Base-by-base conservation (phyloP, 2,797 vertebrate species). In the Melanotaenia maccullochi region DNA sequence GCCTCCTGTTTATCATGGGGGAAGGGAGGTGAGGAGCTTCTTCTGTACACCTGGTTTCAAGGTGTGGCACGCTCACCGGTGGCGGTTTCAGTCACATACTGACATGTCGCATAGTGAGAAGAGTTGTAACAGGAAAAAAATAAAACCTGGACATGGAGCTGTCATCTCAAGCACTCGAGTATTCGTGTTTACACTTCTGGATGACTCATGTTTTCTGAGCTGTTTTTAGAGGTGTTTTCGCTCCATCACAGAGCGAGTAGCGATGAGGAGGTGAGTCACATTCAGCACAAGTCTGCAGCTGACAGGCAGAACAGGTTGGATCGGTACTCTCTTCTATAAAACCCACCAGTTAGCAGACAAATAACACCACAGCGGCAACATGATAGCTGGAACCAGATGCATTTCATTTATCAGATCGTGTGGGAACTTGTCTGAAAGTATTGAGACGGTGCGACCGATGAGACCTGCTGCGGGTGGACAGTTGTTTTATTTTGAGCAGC, bases 1-100 rank as follows among this genome's bases (percentile, higher is more conserved):
- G 64, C 68, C 65, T 51, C 76, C 40, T 79, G 83, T 75, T 76
- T 63, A 51, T 62, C 1, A 11, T 32, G 1, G 61, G 80, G 78
- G 87, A 78, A 72, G 80, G 78, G 87, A 78, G 16, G 63, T n/a
- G 54, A 35, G 58, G 42, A 25, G 70, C 60, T 64, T 20, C 32
- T 51, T 51, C 68, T 18, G 33, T n/a, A 30, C 3, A 14, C 62
- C 44, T 33, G 74, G 91, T 94, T 93, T 94, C 92, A 90, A 89
- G 94, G 94, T 87, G 94, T 87, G 94, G 89, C 70, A 1, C 70
- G 1, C 16, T 22, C 58, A 74, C 65, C 3, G 67, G 1, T 16
- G 44, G 71, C 44, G 54, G 85, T 87, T 85, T 89, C 80, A 61
- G n/a, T 66, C 30, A 6, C 0, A 1, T 1, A 0, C 4, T 13